These are phyloP conservation scores for Chymomyza procnemis DNA, from an alignment of 2,888 invertebrate genomes.

Conservation along the genomic window DNA sequence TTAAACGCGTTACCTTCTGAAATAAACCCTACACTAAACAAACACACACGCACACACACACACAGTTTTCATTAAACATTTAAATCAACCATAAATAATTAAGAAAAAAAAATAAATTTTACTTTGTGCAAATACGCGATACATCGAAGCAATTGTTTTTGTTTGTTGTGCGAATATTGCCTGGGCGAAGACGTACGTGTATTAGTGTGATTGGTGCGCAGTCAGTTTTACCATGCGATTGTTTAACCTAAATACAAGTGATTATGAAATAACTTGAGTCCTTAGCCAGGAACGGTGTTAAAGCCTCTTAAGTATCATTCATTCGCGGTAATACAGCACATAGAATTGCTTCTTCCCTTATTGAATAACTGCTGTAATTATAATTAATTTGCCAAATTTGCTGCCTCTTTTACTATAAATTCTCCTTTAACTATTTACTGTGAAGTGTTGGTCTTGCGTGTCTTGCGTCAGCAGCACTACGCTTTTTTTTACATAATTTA, in stretches of 20 bases:
- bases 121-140: not conserved
- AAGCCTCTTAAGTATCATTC: too few relatives aligned
- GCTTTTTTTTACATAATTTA: not conserved
- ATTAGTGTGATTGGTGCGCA: slow-evolving; percentile 6
- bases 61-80: slow-evolving; percentile 22
- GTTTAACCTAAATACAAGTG: slow-evolving; percentile 49
- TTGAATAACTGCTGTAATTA: too few relatives aligned
- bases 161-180: not conserved
- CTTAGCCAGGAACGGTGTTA: not conserved
- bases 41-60: slow-evolving; percentile 35
- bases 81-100: slow-evolving; percentile 11
- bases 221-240: slow-evolving; percentile 21
- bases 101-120: not conserved
- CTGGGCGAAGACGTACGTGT: not conserved
- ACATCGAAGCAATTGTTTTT: not conserved
- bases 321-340: too few relatives aligned
- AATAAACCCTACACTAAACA: slow-evolving; percentile 8
- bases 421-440: too few relatives aligned
- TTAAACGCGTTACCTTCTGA: not conserved
- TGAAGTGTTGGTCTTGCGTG: too few relatives aligned
- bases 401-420: too few relatives aligned
- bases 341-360: too few relatives aligned
- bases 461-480: too few relatives aligned
- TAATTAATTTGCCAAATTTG: too few relatives aligned
- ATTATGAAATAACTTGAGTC: slow-evolving; percentile 61